Evolutionary conservation across 2,888 invertebrate genomes (phyloP).

Genomic region (Agonum fuliginosum): DNA sequence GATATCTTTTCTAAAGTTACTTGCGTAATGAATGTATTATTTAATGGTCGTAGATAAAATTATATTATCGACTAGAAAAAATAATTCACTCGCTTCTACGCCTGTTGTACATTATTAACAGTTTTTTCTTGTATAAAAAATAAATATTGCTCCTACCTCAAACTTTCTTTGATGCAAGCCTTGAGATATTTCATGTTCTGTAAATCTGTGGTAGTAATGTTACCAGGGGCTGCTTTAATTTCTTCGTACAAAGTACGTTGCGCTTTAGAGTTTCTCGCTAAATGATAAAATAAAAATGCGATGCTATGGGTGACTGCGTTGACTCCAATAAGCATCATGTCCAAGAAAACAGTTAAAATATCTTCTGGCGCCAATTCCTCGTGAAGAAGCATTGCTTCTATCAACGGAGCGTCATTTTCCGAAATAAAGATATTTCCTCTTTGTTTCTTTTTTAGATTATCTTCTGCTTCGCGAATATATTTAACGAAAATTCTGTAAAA

Average conservation of each 20-base stretch:
- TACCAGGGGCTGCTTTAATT: constrained; percentile 70
- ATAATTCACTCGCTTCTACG: too few relatives aligned
- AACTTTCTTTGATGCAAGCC: constrained; percentile 80
- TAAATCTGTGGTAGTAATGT: constrained; percentile 67
- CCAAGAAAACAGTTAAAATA: constrained; percentile 78
- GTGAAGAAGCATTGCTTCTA: constrained; percentile 76
- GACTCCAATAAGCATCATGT: constrained; percentile 80
- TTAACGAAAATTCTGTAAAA: constrained; percentile 76
- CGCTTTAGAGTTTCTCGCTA: constrained; percentile 79
- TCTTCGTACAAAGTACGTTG: constrained; percentile 80
- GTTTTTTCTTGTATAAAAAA: too few relatives aligned
- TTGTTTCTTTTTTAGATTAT: too few relatives aligned
- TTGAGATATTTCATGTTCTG: constrained; percentile 75
- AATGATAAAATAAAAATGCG: constrained; percentile 79
- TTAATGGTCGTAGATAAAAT: too few relatives aligned
- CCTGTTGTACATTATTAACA: too few relatives aligned
- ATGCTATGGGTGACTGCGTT: constrained; percentile 79
- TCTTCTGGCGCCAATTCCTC: constrained; percentile 78
- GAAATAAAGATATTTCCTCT: too few relatives aligned
- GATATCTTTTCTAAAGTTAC: too few relatives aligned
- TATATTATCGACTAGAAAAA: too few relatives aligned
- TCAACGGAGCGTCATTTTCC: constrained; percentile 69
- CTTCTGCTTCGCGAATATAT: constrained; percentile 74
- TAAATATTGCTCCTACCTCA: constrained; percentile 72
- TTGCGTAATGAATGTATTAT: too few relatives aligned